Percentiles rank a stretch among this genome's conserved stretches.
phyloP scores from a whole-genome alignment of 2,113 vertebrate species.

The Zapornia atra region DNA sequence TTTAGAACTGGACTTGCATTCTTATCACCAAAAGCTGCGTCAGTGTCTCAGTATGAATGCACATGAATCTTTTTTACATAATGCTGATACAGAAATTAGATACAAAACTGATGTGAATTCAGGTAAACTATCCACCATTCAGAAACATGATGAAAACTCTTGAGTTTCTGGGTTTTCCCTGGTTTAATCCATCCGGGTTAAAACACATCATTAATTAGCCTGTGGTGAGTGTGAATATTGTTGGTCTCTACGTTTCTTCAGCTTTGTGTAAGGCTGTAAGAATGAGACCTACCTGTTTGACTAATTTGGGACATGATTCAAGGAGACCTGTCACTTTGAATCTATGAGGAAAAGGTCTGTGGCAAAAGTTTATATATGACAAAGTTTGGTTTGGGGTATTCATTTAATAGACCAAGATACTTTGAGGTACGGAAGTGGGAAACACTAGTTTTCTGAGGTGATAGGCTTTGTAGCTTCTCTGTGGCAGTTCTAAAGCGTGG shows the following conservation, averaged over 20 bases:
- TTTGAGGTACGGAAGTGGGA: neutral
- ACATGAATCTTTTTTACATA: neutral
- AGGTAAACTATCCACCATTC: neutral
- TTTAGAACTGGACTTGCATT: neutral
- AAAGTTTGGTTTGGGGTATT: neutral
- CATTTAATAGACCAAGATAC: neutral
- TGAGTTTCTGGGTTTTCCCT: rapidly evolving
- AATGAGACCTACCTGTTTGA: neutral
- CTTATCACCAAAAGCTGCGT: neutral
- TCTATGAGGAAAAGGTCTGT: neutral
- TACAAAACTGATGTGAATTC: neutral
- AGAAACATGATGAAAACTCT: neutral
- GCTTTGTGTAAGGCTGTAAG: neutral
- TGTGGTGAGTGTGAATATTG: neutral
- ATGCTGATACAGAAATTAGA: too few relatives aligned
- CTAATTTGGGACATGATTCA: neutral
- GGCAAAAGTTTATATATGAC: neutral
- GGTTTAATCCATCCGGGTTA: neutral
- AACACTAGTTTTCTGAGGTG: neutral
- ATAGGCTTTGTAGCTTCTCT: neutral
- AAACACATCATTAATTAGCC: neutral
- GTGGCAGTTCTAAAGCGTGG: neutral
- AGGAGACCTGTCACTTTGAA: neutral
- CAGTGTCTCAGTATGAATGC: neutral
- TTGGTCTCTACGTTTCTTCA: neutral